Evolutionary conservation across 2,113 vertebrate genomes (phyloP).

Genomic region (Alouatta palliata): DNA sequence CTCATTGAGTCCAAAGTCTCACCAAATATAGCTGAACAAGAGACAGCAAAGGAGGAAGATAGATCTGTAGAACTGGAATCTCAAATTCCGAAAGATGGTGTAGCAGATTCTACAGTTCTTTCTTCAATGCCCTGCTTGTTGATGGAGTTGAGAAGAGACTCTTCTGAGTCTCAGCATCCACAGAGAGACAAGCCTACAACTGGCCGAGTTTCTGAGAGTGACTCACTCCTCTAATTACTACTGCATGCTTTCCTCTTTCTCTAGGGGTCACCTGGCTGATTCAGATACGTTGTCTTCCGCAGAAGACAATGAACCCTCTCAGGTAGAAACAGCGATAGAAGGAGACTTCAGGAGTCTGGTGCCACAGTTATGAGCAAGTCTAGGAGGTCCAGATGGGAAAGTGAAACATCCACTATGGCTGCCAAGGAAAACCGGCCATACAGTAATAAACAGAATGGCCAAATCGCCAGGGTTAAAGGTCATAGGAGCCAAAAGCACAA

Average conservation of each 20-base stretch:
- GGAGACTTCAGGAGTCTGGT: slow-evolving; percentile 84
- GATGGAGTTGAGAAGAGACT: slow-evolving; percentile 95
- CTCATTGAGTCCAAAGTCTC: slow-evolving; percentile 89
- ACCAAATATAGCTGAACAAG: slow-evolving; percentile 86
- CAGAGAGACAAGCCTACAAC: slow-evolving; percentile 88
- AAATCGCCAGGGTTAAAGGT: slow-evolving; percentile 91
- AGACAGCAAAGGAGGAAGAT: slow-evolving; percentile 84
- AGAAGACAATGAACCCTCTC: slow-evolving; percentile 88
- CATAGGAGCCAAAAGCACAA: slow-evolving; percentile 98
- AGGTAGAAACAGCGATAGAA: slow-evolving; percentile 78
- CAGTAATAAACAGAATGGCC: slow-evolving; percentile 93
- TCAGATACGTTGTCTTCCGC: slow-evolving; percentile 96
- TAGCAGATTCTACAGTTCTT: slow-evolving; percentile 88
- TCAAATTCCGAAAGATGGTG: slow-evolving; percentile 85
- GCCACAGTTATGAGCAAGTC: slow-evolving; percentile 88
- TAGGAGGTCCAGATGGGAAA: slow-evolving; percentile 93
- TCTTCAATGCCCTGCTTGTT: slow-evolving; percentile 96
- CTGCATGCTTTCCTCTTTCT: slow-evolving; percentile 97
- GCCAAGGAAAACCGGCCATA: slow-evolving; percentile 97
- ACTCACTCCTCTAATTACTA: slow-evolving; percentile 97
- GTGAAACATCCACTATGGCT: slow-evolving; percentile 94
- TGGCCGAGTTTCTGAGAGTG: slow-evolving; percentile 91
- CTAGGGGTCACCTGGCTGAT: slow-evolving; percentile 96
- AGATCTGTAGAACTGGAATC: slow-evolving; percentile 87
- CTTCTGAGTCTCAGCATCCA: slow-evolving; percentile 92